phyloP scores from a whole-genome alignment of 1,140 invertebrate genomes.

The Calycopis cecrops region DNA sequence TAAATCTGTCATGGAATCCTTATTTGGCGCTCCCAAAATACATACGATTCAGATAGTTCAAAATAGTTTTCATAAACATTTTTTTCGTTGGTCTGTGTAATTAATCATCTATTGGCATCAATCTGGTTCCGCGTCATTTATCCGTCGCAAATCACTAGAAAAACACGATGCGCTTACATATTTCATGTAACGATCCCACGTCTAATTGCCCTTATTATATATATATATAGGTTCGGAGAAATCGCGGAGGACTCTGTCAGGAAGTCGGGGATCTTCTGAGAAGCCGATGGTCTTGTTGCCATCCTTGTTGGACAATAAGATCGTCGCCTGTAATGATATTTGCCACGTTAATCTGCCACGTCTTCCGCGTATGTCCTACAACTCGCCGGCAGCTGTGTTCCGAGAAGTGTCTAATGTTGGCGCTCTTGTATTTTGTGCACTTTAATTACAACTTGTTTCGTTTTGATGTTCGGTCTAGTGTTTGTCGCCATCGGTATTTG shows the following conservation, averaged over 20 bases:
- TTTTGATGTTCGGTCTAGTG: too few relatives aligned
- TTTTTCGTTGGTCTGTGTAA: too few relatives aligned
- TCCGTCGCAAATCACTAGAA: too few relatives aligned
- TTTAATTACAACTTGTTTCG: conserved; percentile 5
- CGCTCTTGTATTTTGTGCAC: not conserved
- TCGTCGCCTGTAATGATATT: conserved; percentile 19
- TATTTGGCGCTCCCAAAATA: too few relatives aligned
- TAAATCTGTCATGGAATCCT: too few relatives aligned
- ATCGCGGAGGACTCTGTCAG: conserved; percentile 27
- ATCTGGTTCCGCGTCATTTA: too few relatives aligned
- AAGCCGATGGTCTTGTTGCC: conserved; percentile 27
- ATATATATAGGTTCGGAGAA: conserved; percentile 23
- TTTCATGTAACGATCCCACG: not conserved
- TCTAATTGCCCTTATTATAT: conserved; percentile 5
- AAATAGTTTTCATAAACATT: too few relatives aligned
- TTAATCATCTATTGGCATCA: too few relatives aligned
- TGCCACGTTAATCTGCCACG: conserved; percentile 18
- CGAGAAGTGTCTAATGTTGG: conserved; percentile 7
- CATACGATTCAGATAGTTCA: too few relatives aligned
- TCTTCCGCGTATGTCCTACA: conserved; percentile 17
- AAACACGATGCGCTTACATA: not conserved
- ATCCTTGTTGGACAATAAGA: conserved; percentile 26
- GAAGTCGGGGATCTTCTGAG: conserved; percentile 27
- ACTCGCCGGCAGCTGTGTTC: conserved; percentile 7
- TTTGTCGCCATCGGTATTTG: too few relatives aligned